Percentiles rank a stretch among this genome's conserved stretches.
phyloP scores from a whole-genome alignment of 2,113 vertebrate species.

The Indri indri region DNA sequence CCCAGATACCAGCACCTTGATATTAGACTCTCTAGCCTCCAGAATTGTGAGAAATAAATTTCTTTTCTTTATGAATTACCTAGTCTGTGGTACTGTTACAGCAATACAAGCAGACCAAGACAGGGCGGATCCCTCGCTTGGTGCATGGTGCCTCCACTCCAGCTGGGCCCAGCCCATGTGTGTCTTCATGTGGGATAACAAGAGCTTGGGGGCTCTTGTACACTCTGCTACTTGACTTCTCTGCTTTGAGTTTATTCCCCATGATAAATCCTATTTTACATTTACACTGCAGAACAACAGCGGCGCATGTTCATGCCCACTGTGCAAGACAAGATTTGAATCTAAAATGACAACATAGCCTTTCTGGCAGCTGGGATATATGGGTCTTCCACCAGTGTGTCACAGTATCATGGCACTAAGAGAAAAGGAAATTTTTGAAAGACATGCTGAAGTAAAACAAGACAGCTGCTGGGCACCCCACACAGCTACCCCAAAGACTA shows the following conservation, averaged over 20 bases:
- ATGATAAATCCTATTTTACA: neutral
- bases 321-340: neutral
- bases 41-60: neutral
- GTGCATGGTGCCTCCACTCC: neutral
- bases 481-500: neutral
- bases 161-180: neutral
- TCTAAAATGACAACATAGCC: neutral
- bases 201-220: neutral
- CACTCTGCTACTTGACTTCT: neutral
- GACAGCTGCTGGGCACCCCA: neutral
- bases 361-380: neutral
- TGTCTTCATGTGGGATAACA: neutral
- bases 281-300: neutral
- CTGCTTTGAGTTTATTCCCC: neutral
- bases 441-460: neutral
- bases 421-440: neutral
- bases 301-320: neutral
- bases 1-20: neutral
- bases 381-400: neutral
- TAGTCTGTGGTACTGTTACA: neutral
- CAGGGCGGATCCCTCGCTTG: too few species aligned
- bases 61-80: neutral
- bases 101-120: neutral
- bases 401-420: neutral
- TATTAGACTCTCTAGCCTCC: neutral